Evolutionary conservation across 1,140 invertebrate species (phyloP).

Genomic region (Hylyphantes graminicola): DNA sequence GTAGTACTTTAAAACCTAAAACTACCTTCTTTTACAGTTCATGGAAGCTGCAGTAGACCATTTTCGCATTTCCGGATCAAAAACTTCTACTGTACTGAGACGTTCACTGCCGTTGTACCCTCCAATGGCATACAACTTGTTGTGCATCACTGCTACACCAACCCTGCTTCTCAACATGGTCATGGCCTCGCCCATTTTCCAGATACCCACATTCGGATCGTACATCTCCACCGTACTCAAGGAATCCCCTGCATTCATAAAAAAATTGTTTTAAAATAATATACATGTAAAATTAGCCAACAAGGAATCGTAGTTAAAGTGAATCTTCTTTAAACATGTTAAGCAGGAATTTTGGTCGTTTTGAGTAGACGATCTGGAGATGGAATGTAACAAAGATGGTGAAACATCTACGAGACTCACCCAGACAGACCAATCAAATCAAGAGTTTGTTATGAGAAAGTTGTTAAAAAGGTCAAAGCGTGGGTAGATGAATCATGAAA

Average conservation of each 20-base stretch:
- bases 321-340: background rate
- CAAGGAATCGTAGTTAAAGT: too few relatives aligned
- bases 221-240: conserved; percentile 88
- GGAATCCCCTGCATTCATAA: conserved; percentile 76
- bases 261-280: background rate
- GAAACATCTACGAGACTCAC: too few relatives aligned
- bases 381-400: too few relatives aligned
- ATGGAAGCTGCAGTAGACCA: conserved; percentile 86
- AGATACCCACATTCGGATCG: conserved; percentile 79
- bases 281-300: background rate
- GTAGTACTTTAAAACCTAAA: background rate
- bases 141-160: conserved; percentile 84
- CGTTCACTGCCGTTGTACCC: conserved; percentile 76
- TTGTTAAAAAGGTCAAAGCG: too few relatives aligned
- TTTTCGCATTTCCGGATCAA: conserved; percentile 78
- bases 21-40: conserved; percentile 83
- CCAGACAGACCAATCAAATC: too few relatives aligned
- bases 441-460: too few relatives aligned
- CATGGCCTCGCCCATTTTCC: conserved; percentile 87
- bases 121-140: conserved; percentile 79
- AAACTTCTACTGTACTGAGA: conserved; percentile 88
- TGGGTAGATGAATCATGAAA: too few relatives aligned
- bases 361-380: too few relatives aligned
- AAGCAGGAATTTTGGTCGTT: background rate
- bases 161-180: conserved; percentile 84